These are phyloP conservation scores for Pachliopta kotzebuea DNA, from an alignment of 2,888 invertebrate species.

Conservation along the genomic window DNA sequence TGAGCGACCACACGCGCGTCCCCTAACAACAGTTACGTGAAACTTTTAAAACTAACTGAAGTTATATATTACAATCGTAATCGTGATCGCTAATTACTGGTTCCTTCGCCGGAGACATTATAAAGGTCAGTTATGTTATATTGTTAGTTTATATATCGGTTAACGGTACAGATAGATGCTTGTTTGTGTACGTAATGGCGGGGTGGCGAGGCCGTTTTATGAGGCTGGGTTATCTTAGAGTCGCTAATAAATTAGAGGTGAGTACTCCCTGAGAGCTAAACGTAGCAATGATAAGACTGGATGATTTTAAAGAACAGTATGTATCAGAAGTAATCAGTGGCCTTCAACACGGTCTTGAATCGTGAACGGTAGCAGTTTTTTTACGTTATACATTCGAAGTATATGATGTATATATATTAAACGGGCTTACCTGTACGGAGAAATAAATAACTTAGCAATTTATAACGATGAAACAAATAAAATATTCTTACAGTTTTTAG, in stretches of 20 bases:
- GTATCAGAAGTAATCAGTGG: no score
- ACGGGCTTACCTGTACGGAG: no score
- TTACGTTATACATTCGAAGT: no score
- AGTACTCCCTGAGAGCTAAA: no score
- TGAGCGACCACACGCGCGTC: conserved; percentile 37
- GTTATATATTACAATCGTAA: neutral
- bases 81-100: conserved; percentile 6
- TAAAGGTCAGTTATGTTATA: conserved; percentile 23
- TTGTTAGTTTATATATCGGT: conserved; percentile 3
- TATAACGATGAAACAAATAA: no score
- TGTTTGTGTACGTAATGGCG: conserved; percentile 23
- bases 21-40: conserved; percentile 30
- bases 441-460: no score
- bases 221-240: conserved; percentile 21
- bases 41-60: conserved; percentile 26
- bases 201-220: conserved; percentile 23
- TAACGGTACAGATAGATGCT: conserved; percentile 25
- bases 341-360: no score
- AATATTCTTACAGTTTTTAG: no score
- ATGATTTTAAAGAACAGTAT: no score
- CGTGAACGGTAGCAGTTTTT: no score
- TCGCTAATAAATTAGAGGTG: conserved; percentile 12
- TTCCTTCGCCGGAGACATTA: conserved; percentile 3
- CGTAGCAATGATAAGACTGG: no score
- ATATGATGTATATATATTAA: no score